Evolutionary conservation across 2,797 vertebrate species (phyloP).

Genomic region (Enteromius unitaeniatus): DNA sequence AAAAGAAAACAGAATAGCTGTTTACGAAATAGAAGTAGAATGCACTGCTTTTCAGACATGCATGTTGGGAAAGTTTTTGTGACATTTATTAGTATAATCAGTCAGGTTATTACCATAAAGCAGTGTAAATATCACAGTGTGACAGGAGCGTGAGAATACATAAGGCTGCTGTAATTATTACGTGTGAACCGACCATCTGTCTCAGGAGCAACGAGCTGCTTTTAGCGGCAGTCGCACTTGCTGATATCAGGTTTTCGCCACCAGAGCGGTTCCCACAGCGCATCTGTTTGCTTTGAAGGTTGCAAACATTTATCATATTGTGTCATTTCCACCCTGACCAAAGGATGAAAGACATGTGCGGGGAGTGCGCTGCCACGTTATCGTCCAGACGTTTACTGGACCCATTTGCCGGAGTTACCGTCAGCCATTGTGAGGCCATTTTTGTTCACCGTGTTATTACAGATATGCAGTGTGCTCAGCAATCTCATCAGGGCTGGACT

Average conservation of each 20-base stretch:
- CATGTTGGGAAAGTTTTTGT: not conserved
- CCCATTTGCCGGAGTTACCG: slow-evolving; percentile 29
- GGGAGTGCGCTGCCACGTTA: slow-evolving; percentile 27
- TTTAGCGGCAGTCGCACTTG: slow-evolving; percentile 37
- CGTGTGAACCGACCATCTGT: slow-evolving; percentile 64
- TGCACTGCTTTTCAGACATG: slow-evolving; percentile 20
- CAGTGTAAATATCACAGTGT: slow-evolving; percentile 64
- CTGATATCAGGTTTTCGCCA: slow-evolving; percentile 52
- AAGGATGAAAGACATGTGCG: slow-evolving; percentile 47
- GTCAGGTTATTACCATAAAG: slow-evolving; percentile 43
- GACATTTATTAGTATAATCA: slow-evolving; percentile 40
- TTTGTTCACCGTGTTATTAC: slow-evolving; percentile 69
- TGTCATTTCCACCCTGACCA: slow-evolving; percentile 18
- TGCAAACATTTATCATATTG: slow-evolving; percentile 45
- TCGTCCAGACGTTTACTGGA: slow-evolving; percentile 32
- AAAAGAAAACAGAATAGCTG: not conserved
- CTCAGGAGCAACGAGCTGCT: slow-evolving; percentile 56
- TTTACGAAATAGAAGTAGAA: not conserved
- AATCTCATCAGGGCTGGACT: slow-evolving; percentile 77
- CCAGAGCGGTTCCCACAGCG: slow-evolving; percentile 36
- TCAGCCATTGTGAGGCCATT: slow-evolving; percentile 72
- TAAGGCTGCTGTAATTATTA: slow-evolving; percentile 56
- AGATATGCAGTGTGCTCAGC: slow-evolving; percentile 75
- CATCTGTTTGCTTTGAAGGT: slow-evolving; percentile 52
- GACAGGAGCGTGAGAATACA: slow-evolving; percentile 55